These are phyloP conservation scores for Aphelocoma coerulescens DNA, from an alignment of 2,113 vertebrate genomes.

Conservation along the genomic window DNA sequence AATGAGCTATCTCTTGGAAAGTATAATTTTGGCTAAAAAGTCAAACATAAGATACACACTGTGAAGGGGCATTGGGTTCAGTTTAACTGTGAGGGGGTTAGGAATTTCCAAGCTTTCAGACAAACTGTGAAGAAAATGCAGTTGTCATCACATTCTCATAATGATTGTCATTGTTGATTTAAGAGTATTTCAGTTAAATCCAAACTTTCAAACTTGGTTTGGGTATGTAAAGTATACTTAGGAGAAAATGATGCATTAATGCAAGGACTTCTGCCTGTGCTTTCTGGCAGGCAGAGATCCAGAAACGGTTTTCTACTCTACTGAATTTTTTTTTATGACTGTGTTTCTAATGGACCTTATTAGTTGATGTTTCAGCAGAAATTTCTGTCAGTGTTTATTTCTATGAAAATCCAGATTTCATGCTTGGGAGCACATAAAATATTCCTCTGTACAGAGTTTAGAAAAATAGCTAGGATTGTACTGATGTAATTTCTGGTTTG, in stretches of 20 bases:
- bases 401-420: neutral
- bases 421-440: neutral
- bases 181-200: neutral
- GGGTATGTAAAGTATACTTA: neutral
- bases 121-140: neutral
- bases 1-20: neutral
- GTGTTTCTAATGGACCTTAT: neutral
- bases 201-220: neutral
- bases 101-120: neutral
- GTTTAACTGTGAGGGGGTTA: neutral
- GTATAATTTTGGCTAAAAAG: neutral
- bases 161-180: neutral
- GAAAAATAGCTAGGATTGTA: neutral
- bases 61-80: neutral
- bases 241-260: neutral
- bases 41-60: neutral
- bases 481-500: neutral
- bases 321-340: neutral
- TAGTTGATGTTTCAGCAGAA: neutral
- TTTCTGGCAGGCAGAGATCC: neutral
- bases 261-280: neutral
- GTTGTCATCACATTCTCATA: neutral
- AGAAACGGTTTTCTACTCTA: neutral
- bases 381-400: neutral
- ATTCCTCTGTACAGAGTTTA: neutral